Base-by-base conservation (phyloP, 2,888 invertebrate genomes). In the Cerastis rubricosa region DNA sequence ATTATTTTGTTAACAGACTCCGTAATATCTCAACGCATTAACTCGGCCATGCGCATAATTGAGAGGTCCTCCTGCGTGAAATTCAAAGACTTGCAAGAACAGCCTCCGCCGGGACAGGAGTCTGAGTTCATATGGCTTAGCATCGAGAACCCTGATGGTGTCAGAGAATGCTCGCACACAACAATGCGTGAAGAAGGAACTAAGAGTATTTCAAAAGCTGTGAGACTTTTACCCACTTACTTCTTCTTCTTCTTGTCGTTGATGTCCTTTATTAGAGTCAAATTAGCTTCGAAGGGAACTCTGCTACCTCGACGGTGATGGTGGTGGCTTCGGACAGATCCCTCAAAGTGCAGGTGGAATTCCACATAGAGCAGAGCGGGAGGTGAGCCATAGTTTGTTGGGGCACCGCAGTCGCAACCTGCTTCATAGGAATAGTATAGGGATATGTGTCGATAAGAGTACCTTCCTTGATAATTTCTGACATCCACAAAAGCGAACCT, bases 131-230 rank as follows among this genome's bases (percentile, higher is more conserved):
- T 22, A 2, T 95, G 93, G 93, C 81, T 95, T 17, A 90, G 93
- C 75, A 89, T 95, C 63, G 90, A 90, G 29, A 95, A 95, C 83
- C 93, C 92, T 0, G 69, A 73, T 0, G 80, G 86, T 3, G 82
- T 88, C 69, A 89, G 93, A 51, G 90, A 93, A 5, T 95, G 95
- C 57, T 85, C 88, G 2, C 95, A 95, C 68, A 74, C 85, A n/a
- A 81, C 89, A 14, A 54, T 59, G 2, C 57, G 71, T 0, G 88
- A 87, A 14, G 67, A 69, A 6, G 63, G 63, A 35, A 1, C 0
- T 4, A 0, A 2, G 17, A 5, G 22, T 4, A 0, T 12, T 19
- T 40, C 25, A 9, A 92, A 92, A 89, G 89, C 91, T 70, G 95
- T 95, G 91, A 93, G 93, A 59, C 7, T 35, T 75, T 45, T 65